Evolutionary conservation across 2,888 invertebrate species (phyloP).

Genomic region (Halictus quadricinctus): DNA sequence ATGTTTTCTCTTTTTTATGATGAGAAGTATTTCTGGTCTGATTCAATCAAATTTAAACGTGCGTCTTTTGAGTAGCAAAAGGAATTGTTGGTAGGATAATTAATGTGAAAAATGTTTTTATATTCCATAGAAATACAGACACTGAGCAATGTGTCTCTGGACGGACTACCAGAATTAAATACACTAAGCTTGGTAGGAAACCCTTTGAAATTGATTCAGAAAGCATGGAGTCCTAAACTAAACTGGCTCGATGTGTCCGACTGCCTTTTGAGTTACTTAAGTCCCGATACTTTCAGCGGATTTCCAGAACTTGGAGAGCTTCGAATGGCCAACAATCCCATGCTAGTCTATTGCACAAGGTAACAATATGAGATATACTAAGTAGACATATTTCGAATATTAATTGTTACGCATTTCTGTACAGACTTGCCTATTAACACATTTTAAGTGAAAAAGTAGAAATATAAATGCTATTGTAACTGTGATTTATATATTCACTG

Average conservation of each 20-base stretch:
- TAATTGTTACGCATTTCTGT: not conserved
- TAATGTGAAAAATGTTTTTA: not conserved
- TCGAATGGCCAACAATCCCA: constrained; percentile 76
- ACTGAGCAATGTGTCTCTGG: constrained; percentile 87
- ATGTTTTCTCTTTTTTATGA: not conserved
- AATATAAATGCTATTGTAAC: not conserved
- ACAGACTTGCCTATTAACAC: not conserved
- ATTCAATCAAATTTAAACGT: not conserved
- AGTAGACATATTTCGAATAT: not conserved
- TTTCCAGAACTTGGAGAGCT: constrained; percentile 77
- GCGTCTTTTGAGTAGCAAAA: not conserved
- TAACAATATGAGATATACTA: constrained; percentile 46
- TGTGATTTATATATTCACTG: not conserved
- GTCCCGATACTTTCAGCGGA: constrained; percentile 73
- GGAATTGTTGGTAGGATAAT: not conserved
- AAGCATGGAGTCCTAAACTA: constrained; percentile 73
- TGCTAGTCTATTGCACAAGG: constrained; percentile 77
- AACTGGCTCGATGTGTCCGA: constrained; percentile 77
- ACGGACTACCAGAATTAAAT: constrained; percentile 85
- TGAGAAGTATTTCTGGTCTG: not conserved
- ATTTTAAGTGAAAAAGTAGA: not conserved
- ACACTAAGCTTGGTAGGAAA: constrained; percentile 88
- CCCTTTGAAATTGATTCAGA: constrained; percentile 76
- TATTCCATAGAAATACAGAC: constrained; percentile 82
- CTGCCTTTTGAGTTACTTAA: constrained; percentile 76